Percentiles rank a stretch among this genome's conserved stretches.
phyloP scores from a whole-genome alignment of 2,888 invertebrate species.

The Andrena trimmerana region DNA sequence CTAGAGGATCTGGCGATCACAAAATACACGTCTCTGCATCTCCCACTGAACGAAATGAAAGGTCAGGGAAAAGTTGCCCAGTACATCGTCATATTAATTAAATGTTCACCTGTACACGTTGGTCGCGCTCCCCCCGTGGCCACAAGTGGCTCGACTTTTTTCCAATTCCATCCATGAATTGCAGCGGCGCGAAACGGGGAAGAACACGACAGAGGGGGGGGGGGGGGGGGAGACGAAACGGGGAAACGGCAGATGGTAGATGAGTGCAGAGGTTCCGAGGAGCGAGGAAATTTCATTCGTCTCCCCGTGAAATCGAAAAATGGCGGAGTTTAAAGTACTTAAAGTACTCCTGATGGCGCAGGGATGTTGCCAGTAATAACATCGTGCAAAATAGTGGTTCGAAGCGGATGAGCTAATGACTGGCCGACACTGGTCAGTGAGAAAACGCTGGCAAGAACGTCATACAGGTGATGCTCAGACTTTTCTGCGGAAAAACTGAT shows the following conservation, averaged over 20 bases:
- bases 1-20: background rate
- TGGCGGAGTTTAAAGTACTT: slow-evolving; percentile 46
- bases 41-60: background rate
- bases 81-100: slow-evolving; percentile 28
- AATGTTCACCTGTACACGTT: slow-evolving; percentile 22
- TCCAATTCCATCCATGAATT: slow-evolving; percentile 36
- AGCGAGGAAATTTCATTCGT: slow-evolving; percentile 51
- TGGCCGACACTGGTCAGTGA: background rate
- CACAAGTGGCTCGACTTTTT: slow-evolving; percentile 15
- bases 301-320: slow-evolving; percentile 45
- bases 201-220: background rate
- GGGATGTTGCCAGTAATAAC: slow-evolving; percentile 63
- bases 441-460: background rate
- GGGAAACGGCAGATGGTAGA: slow-evolving; percentile 17
- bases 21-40: background rate
- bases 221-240: background rate
- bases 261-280: slow-evolving; percentile 5
- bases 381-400: slow-evolving; percentile 54
- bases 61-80: background rate
- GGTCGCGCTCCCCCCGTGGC: background rate
- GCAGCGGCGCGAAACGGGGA: background rate
- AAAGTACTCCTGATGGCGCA: slow-evolving; percentile 31
- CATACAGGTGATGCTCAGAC: background rate
- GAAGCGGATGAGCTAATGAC: slow-evolving; percentile 16
- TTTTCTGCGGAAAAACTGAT: background rate